Base-by-base conservation (phyloP, 2,113 vertebrate species). In the Labeo rohita region DNA sequence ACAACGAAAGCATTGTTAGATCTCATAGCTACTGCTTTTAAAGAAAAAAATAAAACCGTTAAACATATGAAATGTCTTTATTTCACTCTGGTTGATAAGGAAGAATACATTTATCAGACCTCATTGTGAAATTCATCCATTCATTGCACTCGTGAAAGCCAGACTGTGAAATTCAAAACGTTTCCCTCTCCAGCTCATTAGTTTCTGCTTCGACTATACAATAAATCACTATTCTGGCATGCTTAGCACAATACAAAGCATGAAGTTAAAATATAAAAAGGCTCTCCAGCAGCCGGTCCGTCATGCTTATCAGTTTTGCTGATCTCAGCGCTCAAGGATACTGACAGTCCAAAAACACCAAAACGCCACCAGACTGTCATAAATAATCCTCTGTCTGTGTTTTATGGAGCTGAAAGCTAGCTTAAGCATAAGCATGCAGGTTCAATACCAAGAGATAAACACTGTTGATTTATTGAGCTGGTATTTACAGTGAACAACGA, bases 21-120 rank as follows among this genome's bases (percentile, higher is more conserved):
- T 39, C 39, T 45, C 39, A 73, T 21, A 11, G 4, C 2, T 45
- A 5, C 8, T 21, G 3, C 13, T 18, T 52, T 52, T 18, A 45
- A 72, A 52, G 61, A 50, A 43, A 18, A n/a, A 50, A 49, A n/a
- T 18, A 18, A 28, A 45, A 59, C 82, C 6, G 45, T 47, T 28
- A 61, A 92, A 79, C 88, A 90, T 94, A 94, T 85, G 82, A 92
- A 91, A 88, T 88, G 89, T 70, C 68, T 94, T 94, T 93, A 93
- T 94, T 95, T 91, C 89, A 88, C 45, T 16, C 45, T 81, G 72
- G 63, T 73, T 56, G 56, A 63, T 79, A 54, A 66, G 18, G 28
- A 63, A 61, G 54, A 84, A 84, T 76, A 84, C 61, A 83, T 21
- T 83, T 77, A 77, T 15, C 43, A 68, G 79, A 91, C 91, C 87